Percentiles rank a stretch among this genome's conserved stretches.
phyloP scores from a whole-genome alignment of 2,113 vertebrate genomes.

The Gallinago paraguaiae region DNA sequence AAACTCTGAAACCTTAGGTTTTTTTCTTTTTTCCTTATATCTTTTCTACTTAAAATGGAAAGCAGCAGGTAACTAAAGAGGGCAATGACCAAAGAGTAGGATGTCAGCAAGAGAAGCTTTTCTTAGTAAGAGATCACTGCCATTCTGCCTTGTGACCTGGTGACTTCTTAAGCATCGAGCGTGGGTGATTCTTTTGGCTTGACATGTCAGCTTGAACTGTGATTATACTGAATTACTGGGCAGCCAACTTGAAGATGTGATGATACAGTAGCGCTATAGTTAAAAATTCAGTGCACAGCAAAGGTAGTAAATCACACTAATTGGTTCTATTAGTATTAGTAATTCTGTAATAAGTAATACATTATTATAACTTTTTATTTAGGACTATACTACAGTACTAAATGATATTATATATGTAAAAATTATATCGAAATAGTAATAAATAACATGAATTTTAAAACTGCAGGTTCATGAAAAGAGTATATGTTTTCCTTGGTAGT shows the following conservation, averaged over 20 bases:
- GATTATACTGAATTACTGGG: not conserved
- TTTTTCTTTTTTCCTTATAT: not conserved
- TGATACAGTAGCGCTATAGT: not conserved
- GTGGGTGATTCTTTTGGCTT: not conserved
- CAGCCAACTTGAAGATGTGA: not conserved
- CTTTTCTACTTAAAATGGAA: not conserved
- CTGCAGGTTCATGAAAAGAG: not conserved
- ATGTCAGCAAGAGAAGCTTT: not conserved
- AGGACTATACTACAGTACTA: not conserved
- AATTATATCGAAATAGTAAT: not conserved
- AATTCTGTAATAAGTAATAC: not conserved
- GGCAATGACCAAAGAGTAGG: not conserved
- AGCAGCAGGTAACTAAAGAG: not conserved
- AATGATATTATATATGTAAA: not conserved
- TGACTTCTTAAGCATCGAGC: not conserved
- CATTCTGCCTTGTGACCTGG: not conserved
- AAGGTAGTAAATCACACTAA: not conserved
- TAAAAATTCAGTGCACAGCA: not conserved
- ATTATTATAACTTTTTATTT: not conserved
- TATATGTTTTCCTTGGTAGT: not conserved
- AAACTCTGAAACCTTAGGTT: not conserved
- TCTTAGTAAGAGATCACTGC: not conserved
- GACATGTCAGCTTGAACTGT: not conserved
- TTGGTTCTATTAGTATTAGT: not conserved
- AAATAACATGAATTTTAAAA: not conserved